Evolutionary conservation across 2,888 invertebrate genomes (phyloP), one percentile per base, ranked within the genome.

Genomic region (Argyra leucocephala): DNA sequence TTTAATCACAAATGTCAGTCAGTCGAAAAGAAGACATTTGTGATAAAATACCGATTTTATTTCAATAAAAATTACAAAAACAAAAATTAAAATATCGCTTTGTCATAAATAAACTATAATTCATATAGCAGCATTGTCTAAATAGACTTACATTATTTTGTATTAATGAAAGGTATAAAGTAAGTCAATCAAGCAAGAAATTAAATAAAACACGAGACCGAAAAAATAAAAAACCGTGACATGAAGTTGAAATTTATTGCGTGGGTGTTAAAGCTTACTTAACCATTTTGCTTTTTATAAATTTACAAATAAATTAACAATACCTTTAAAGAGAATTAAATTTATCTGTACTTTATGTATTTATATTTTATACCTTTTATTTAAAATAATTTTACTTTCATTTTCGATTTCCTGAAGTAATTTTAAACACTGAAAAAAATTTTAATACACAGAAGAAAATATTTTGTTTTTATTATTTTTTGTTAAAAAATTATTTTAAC

Each of bases 191-290:
- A 18, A 18, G 3, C 48, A 48, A 48, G 15, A 48, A 48, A 18
- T 5, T 15, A 15, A 48, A 48, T 48, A 48, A 48, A 5, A 31
- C 12, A 31, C n/a, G n/a, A n/a, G n/a, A n/a, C n/a, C n/a, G n/a
- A n/a, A n/a, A 5, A 31, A 31, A 10, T 10, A 31, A 31, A 31
- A 31, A 31, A 31, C 5, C 31, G 31, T 48, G 48, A 48, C 48
- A 48, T 48, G 18, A 48, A n/a, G 15, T 48, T 48, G 18, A 18
- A 18, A 48, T 48, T n/a, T 18, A 48, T 15, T 48, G 48, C 48
- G 48, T 48, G 48, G 48, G 48, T 48, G 48, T 48, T 48, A 48
- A 48, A 48, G n/a, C 48, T 48, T 48, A 48, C 48, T 48, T 48
- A 48, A 48, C 48, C 37, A 12, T 37, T 37, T 37, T 37, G 48